Evolutionary conservation across 2,797 vertebrate species (phyloP).

Genomic region (Mormyrus hasselquistii): DNA sequence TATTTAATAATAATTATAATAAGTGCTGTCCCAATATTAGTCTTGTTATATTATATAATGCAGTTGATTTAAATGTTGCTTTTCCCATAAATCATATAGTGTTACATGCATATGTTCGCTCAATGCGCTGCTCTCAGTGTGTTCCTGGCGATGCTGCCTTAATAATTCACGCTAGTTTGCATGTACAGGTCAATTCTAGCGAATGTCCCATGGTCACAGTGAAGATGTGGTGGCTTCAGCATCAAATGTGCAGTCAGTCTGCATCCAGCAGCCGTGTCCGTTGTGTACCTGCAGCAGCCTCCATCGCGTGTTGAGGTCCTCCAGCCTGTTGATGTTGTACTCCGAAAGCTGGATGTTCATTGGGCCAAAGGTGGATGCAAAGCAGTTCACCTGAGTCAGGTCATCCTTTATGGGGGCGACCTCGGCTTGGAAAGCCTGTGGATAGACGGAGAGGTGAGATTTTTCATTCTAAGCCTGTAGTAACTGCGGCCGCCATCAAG

Average conservation of each 20-base stretch:
- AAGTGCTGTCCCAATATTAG: not conserved
- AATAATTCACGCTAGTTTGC: not conserved
- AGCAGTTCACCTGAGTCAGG: slow-evolving; percentile 77
- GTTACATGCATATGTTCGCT: not conserved
- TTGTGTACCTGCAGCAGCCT: slow-evolving; percentile 81
- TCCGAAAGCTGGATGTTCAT: slow-evolving; percentile 78
- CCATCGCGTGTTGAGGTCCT: slow-evolving; percentile 90
- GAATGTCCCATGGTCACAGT: not conserved
- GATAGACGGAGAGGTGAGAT: slow-evolving; percentile 1
- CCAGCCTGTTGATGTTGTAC: slow-evolving; percentile 77
- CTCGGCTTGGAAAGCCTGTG: slow-evolving; percentile 80
- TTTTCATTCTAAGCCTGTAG: not conserved
- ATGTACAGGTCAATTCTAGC: not conserved
- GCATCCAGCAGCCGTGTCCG: not conserved
- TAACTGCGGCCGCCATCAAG: not conserved
- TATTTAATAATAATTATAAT: not conserved
- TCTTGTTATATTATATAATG: not conserved
- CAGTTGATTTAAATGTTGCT: not conserved
- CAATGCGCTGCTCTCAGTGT: not conserved
- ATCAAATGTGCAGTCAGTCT: not conserved
- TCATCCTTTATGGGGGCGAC: slow-evolving; percentile 84
- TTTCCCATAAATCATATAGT: not conserved
- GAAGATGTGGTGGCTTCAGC: not conserved
- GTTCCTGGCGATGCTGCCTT: not conserved
- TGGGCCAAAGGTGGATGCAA: slow-evolving; percentile 70